Conservation (phyloP, 1,140 invertebrate genomes). For the Asbolus verrucosus region DNA sequence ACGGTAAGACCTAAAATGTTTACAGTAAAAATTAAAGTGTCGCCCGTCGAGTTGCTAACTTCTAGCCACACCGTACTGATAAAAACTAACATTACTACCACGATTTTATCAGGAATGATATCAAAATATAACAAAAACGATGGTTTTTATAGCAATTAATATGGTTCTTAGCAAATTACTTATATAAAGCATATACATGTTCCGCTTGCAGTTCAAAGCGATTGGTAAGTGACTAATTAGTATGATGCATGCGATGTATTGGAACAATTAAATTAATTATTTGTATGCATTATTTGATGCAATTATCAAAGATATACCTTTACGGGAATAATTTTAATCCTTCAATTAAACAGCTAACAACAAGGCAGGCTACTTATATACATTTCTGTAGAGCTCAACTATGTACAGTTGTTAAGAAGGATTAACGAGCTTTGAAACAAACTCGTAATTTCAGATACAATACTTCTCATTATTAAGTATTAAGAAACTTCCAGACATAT, state of each 20-base stretch:
- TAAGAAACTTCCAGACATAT: constrained; percentile 39
- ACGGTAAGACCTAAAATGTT: no score
- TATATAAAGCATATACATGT: background rate
- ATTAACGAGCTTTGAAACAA: constrained; percentile 42
- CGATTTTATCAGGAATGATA: no score
- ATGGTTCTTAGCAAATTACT: no score
- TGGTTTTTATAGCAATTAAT: no score
- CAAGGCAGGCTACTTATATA: constrained; percentile 23
- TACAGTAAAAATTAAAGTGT: no score
- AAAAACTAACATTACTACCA: no score
- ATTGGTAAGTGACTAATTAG: constrained; percentile 12
- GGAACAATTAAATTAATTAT: constrained; percentile 11
- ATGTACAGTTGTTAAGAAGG: constrained; percentile 40
- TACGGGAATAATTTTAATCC: constrained; percentile 27
- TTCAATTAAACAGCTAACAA: constrained; percentile 38
- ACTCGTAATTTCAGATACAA: constrained; percentile 34
- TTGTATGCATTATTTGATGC: constrained; percentile 19
- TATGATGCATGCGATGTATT: background rate
- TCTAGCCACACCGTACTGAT: no score
- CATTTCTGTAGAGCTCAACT: constrained; percentile 21
- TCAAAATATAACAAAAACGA: no score
- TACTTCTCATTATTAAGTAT: constrained; percentile 44
- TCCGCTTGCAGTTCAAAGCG: background rate
- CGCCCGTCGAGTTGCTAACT: no score
- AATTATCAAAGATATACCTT: constrained; percentile 24